Evolutionary conservation across 2,888 invertebrate genomes (phyloP).

Genomic region (Meganola albula): DNA sequence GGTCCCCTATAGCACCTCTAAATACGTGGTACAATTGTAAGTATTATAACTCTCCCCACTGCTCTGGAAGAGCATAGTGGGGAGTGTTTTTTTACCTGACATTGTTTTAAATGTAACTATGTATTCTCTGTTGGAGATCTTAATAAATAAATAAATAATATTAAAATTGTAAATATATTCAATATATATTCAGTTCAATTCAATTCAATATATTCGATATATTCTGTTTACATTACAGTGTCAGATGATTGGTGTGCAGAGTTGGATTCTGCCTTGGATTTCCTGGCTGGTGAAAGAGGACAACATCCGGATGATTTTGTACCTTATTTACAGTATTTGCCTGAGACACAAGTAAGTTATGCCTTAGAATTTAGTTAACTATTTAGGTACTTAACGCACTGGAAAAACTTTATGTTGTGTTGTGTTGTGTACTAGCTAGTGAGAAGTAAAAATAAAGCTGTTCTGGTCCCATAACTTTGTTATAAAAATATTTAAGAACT

Average conservation of each 20-base stretch:
- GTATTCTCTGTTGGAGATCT: too few relatives aligned
- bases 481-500: too few relatives aligned
- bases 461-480: too few relatives aligned
- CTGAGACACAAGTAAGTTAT: conserved; percentile 76
- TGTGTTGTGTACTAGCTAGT: neutral
- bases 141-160: too few relatives aligned
- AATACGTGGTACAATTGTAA: conserved; percentile 87
- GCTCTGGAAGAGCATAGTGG: too few relatives aligned
- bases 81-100: too few relatives aligned
- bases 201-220: neutral
- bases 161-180: neutral
- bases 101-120: too few relatives aligned
- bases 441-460: too few relatives aligned
- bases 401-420: neutral
- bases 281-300: conserved; percentile 89
- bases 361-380: neutral
- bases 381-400: neutral
- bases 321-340: conserved; percentile 91
- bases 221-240: conserved; percentile 39
- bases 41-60: too few relatives aligned
- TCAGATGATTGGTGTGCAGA: conserved; percentile 85
- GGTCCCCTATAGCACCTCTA: conserved; percentile 87
- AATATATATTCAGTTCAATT: neutral
- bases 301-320: conserved; percentile 91
- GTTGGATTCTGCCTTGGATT: conserved; percentile 87